These are phyloP conservation scores for Cygnus buccinator DNA, from an alignment of 2,113 vertebrate genomes.

Conservation along the genomic window DNA sequence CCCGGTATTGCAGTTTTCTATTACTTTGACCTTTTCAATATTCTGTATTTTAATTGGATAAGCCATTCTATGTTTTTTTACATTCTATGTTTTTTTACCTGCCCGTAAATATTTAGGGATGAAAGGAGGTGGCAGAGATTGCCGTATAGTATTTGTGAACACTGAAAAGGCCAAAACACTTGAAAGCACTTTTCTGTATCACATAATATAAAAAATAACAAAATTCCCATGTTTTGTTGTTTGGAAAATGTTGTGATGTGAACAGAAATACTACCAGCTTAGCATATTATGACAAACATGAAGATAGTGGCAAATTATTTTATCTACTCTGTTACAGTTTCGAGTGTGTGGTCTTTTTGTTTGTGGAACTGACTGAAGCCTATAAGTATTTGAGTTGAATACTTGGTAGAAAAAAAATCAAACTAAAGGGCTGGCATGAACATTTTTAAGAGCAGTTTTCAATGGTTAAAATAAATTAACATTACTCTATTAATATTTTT, in stretches of 20 bases:
- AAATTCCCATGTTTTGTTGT: not conserved
- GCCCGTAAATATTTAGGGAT: not conserved
- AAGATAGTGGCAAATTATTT: not conserved
- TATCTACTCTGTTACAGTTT: not conserved
- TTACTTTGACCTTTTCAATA: constrained; percentile 46
- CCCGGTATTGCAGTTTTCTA: not conserved
- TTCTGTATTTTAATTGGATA: constrained; percentile 43
- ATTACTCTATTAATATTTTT: not conserved
- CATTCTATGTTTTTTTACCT: not conserved
- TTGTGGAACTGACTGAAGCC: not conserved
- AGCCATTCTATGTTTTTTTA: not conserved
- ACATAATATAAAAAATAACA: not conserved
- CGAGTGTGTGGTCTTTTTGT: not conserved
- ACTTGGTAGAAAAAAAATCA: not conserved
- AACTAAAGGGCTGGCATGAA: not conserved
- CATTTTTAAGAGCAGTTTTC: not conserved
- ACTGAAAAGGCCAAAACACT: constrained; percentile 48
- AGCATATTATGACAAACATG: not conserved
- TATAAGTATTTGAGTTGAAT: not conserved
- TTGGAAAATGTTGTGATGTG: constrained; percentile 6
- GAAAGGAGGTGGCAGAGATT: not conserved
- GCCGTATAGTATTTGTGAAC: not conserved
- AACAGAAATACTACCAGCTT: not conserved
- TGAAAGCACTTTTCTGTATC: not conserved
- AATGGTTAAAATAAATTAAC: not conserved